A percentile compares a stretch with the other conserved stretches of the same genome.
Evolutionary conservation across 2,888 invertebrate species (phyloP).

Genomic region (Athalia rosae): DNA sequence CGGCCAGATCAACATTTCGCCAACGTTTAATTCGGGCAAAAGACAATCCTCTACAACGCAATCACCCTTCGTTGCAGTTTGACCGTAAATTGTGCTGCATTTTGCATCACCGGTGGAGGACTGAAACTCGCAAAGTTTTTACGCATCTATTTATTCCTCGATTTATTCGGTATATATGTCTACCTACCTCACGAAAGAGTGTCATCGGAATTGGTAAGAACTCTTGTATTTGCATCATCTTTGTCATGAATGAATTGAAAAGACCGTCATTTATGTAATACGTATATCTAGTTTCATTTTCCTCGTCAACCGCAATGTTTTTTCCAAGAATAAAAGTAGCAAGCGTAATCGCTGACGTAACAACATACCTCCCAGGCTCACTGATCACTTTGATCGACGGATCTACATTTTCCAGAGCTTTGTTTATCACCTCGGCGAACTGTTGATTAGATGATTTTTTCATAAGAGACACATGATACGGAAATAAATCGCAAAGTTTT

Average conservation of each 20-base stretch:
- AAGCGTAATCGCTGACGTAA: slow-evolving; percentile 77
- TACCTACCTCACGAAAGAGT: slow-evolving; percentile 48
- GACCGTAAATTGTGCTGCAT: slow-evolving; percentile 76
- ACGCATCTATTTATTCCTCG: background rate
- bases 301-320: slow-evolving; percentile 66
- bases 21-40: slow-evolving; percentile 76
- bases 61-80: slow-evolving; percentile 80
- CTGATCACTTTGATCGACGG: slow-evolving; percentile 73
- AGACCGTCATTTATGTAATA: slow-evolving; percentile 81
- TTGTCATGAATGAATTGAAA: slow-evolving; percentile 79
- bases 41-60: slow-evolving; percentile 73
- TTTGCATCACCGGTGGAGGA: slow-evolving; percentile 54
- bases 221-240: slow-evolving; percentile 62
- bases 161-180: background rate
- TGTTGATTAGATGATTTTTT: slow-evolving; percentile 35
- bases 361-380: slow-evolving; percentile 81
- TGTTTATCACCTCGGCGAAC: slow-evolving; percentile 74
- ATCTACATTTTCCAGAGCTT: slow-evolving; percentile 73
- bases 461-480: background rate
- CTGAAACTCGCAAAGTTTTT: slow-evolving; percentile 47
- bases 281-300: slow-evolving; percentile 66
- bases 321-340: slow-evolving; percentile 76
- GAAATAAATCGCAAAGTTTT: background rate
- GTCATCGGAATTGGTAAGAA: slow-evolving; percentile 57
- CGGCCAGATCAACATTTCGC: slow-evolving; percentile 79